Conservation (phyloP, 2,888 invertebrate genomes). For the Cylindroiulus punctatus region DNA sequence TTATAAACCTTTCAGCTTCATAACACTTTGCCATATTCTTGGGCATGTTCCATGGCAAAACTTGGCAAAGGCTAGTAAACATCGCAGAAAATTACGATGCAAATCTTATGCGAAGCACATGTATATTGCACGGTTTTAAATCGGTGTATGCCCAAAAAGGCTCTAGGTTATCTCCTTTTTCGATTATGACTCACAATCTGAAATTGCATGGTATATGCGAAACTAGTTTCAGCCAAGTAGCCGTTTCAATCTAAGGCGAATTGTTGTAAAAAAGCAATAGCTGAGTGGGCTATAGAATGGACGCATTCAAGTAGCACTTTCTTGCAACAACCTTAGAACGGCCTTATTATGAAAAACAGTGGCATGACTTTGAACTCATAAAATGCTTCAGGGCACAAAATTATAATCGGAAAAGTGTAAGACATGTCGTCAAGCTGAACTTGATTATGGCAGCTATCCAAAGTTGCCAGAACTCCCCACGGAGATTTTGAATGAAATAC, state of each 20-base stretch:
- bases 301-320: not conserved
- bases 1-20: not conserved
- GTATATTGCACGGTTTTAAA: not conserved
- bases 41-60: not conserved
- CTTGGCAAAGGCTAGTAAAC: not conserved
- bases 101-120: slow-evolving; percentile 25
- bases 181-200: not conserved
- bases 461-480: too few relatives aligned
- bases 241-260: slow-evolving; percentile 35
- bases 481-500: not conserved
- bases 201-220: not conserved
- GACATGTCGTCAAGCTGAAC: too few relatives aligned
- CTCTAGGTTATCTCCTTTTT: not conserved
- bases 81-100: not conserved
- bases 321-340: not conserved
- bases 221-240: not conserved
- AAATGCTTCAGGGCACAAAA: slow-evolving; percentile 23
- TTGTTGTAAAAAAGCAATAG: slow-evolving; percentile 19
- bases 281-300: not conserved
- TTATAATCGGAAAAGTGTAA: not conserved
- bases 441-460: too few relatives aligned
- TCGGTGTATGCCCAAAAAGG: not conserved
- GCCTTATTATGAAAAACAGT: not conserved
- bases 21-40: not conserved
- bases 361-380: not conserved